phyloP scores from a whole-genome alignment of 1,140 invertebrate genomes.

The Sinonovacula constricta region DNA sequence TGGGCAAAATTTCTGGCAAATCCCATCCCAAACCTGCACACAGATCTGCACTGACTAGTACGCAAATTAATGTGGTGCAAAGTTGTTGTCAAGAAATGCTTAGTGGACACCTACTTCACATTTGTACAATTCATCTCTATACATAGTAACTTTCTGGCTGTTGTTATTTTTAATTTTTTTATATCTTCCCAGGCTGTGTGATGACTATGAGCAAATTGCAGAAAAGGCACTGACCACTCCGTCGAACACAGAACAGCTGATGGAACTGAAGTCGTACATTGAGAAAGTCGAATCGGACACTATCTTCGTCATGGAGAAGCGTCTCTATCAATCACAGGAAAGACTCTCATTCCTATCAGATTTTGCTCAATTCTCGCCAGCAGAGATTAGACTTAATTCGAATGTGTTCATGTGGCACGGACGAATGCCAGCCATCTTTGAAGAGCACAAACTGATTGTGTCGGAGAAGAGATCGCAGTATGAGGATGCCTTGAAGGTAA shows the following conservation, averaged over 20 bases:
- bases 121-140: not conserved
- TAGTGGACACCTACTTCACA: not conserved
- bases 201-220: conserved; percentile 90
- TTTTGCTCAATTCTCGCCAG: conserved; percentile 86
- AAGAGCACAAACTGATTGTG: conserved; percentile 89
- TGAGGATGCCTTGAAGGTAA: conserved; percentile 88
- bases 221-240: conserved; percentile 89
- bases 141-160: not conserved
- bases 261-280: conserved; percentile 89
- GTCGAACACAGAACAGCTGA: conserved; percentile 89
- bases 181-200: conserved; percentile 85
- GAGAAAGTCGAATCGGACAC: conserved; percentile 86
- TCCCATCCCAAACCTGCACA: too few relatives aligned
- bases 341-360: conserved; percentile 88
- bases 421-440: conserved; percentile 88
- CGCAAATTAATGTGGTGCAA: too few relatives aligned
- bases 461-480: conserved; percentile 91
- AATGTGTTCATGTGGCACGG: conserved; percentile 92
- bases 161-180: conserved; percentile 7
- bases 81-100: not conserved
- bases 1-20: too few relatives aligned
- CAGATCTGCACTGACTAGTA: too few relatives aligned
- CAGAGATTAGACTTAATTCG: conserved; percentile 88
- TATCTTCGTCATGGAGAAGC: conserved; percentile 86
- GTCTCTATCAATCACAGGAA: conserved; percentile 83